Evolutionary conservation across 1,140 invertebrate genomes (phyloP), one percentile per base, ranked within the genome.

Genomic region (Trypoxylus dichotomus): DNA sequence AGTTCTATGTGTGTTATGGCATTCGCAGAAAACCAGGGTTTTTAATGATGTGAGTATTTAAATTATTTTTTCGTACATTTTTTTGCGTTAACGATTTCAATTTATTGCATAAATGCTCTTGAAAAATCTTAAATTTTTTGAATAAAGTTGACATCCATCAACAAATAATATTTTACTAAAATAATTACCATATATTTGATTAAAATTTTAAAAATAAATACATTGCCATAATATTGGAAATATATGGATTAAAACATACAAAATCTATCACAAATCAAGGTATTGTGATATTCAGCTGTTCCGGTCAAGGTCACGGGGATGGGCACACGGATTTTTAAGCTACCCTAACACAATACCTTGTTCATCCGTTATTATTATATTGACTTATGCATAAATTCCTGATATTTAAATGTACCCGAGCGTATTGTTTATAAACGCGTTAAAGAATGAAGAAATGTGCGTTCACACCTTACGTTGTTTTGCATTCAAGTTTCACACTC

Each of bases 301-400:
- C 32, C 29, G 77, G 77, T 78, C 77, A 78, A 78, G 77, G 77
- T 78, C 77, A 75, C 19, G 77, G 77, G 77, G 77, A 42, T 24
- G 73, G 73, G 71, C 15, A 37, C 41, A 29, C 41, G 6, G 15
- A n/a, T 41, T 74, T 74, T 74, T 37, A 19, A 41, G 72, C 72
- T 43, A 74, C 29, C 72, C 41, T n/a, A 54, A 54, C 47, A 15
- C 41, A 74, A 74, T 37, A 74, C 41, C 15, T 42, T 37, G 19
- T 37, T 37, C 32, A 11, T 41, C 15, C 29, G n/a, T 8, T 29
- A 58, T 74, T 74, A 42, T 74, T 8, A 6, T 74, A 74, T 74
- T 74, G 72, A 74, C 60, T 68, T 13, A 15, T 54, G 47, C 19
- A 54, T 24, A 21, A 27, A 24, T 13, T 68, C 13, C 11, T 68